A percentile compares a stretch with the other conserved stretches of the same genome.
Conservation (phyloP, 1,140 invertebrate species). For the Heliothis subflexa region DNA sequence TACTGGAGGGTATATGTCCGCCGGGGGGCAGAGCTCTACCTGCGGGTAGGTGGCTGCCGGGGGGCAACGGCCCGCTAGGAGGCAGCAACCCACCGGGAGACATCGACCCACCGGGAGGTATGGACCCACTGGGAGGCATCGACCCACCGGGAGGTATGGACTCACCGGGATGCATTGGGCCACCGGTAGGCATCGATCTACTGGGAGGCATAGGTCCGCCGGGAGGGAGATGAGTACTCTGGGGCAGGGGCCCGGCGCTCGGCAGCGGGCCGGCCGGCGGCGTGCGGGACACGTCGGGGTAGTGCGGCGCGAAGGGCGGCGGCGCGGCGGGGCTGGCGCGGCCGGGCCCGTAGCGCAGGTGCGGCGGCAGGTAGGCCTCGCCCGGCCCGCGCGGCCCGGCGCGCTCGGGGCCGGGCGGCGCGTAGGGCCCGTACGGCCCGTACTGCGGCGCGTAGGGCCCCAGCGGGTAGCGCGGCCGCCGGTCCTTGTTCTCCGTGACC, state of each 20-base stretch:
- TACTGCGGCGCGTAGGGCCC: constrained; percentile 83
- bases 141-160: background rate
- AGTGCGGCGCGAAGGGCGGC: constrained; percentile 74
- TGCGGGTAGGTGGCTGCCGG: background rate
- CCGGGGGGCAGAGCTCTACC: background rate
- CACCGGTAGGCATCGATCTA: constrained; percentile 15
- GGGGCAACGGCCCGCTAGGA: background rate
- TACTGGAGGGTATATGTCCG: too few relatives aligned
- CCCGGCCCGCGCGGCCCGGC: constrained; percentile 47
- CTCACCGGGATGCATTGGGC: constrained; percentile 51
- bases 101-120: background rate
- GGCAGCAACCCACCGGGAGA: constrained; percentile 39
- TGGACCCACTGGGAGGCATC: background rate
- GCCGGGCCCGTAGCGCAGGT: constrained; percentile 46
- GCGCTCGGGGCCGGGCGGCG: constrained; percentile 74
- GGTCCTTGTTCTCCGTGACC: constrained; percentile 77
- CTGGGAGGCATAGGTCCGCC: too few relatives aligned
- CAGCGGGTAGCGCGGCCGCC: constrained; percentile 73
- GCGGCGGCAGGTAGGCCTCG: constrained; percentile 52
- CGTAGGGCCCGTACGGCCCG: constrained; percentile 80
- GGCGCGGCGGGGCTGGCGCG: constrained; percentile 69
- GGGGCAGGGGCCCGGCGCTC: background rate
- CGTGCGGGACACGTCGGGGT: constrained; percentile 67
- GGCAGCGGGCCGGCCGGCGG: constrained; percentile 40
- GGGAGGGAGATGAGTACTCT: background rate